A percentile compares a stretch with the other conserved stretches of the same genome.
Evolutionary conservation across 2,888 invertebrate species (phyloP).

Genomic region (Neoascia interrupta): DNA sequence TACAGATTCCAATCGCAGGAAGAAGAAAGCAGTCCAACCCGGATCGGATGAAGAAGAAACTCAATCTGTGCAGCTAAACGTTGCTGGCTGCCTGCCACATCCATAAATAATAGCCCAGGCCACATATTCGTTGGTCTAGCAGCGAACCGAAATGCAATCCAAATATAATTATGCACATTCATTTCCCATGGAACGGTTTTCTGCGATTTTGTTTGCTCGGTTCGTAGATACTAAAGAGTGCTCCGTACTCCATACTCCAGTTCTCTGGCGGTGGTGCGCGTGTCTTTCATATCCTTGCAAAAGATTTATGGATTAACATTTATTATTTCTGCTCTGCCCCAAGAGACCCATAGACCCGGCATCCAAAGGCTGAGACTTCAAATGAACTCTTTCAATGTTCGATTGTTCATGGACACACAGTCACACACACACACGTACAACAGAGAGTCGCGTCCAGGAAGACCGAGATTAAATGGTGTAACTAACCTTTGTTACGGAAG

Average conservation of each 20-base stretch:
- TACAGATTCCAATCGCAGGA: too few species aligned
- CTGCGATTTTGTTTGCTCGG: not conserved
- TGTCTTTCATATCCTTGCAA: constrained; percentile 56
- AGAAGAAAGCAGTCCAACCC: constrained; percentile 9
- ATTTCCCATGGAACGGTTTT: constrained; percentile 56
- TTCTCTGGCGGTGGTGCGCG: too few species aligned
- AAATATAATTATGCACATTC: constrained; percentile 68
- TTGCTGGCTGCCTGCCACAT: constrained; percentile 37
- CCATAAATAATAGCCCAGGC: constrained; percentile 62
- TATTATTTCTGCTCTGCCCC: constrained; percentile 64
- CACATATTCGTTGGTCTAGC: too few species aligned
- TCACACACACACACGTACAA: too few species aligned
- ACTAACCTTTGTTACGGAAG: constrained; percentile 61
- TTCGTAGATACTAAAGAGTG: too few species aligned
- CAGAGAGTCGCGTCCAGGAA: constrained; percentile 63
- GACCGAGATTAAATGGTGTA: constrained; percentile 60
- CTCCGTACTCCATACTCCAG: too few species aligned
- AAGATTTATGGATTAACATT: constrained; percentile 70
- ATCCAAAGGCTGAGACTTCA: too few species aligned
- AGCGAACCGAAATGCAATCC: constrained; percentile 50
- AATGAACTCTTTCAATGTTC: constrained; percentile 49
- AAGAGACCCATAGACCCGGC: too few species aligned
- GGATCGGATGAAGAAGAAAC: constrained; percentile 27
- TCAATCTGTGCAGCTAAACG: constrained; percentile 30
- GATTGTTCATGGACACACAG: constrained; percentile 45